A percentile compares a stretch with the other conserved stretches of the same genome.
These are phyloP conservation scores for Serranus cabrilla DNA, from an alignment of 2,797 vertebrate genomes.

Conservation along the genomic window DNA sequence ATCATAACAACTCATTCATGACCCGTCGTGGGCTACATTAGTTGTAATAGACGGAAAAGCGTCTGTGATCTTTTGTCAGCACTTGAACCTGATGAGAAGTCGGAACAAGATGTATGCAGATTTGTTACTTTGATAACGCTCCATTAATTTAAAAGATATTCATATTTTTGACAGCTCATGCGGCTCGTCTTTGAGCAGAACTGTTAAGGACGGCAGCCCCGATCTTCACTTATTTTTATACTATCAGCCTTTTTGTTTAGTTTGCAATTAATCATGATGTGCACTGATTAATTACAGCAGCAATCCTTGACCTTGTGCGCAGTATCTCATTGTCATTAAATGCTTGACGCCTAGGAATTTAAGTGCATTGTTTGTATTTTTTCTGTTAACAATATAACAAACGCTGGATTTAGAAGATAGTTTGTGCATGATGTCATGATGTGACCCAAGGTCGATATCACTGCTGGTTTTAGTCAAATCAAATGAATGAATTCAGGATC, in stretches of 20 bases:
- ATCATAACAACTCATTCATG: constrained; percentile 21
- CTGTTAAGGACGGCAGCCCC: background rate
- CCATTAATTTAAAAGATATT: constrained; percentile 34
- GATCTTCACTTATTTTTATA: background rate
- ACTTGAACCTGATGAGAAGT: constrained; percentile 23
- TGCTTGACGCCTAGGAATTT: background rate
- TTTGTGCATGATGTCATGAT: background rate
- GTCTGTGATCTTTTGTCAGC: constrained; percentile 32
- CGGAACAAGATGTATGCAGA: constrained; percentile 30
- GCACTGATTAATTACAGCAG: constrained; percentile 20
- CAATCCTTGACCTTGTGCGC: background rate
- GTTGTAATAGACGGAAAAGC: constrained; percentile 13
- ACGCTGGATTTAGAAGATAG: background rate
- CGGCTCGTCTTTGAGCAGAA: constrained; percentile 20
- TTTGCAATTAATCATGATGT: constrained; percentile 16
- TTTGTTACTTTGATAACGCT: constrained; percentile 38
- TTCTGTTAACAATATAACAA: background rate
- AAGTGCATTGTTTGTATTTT: background rate
- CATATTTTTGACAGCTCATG: constrained; percentile 26
- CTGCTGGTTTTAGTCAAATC: background rate
- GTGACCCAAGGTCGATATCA: background rate
- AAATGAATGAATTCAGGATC: background rate
- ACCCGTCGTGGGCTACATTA: background rate
- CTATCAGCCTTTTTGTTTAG: background rate
- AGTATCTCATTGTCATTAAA: background rate